phyloP scores from a whole-genome alignment of 2,888 invertebrate species.

The Rhingia rostrata region DNA sequence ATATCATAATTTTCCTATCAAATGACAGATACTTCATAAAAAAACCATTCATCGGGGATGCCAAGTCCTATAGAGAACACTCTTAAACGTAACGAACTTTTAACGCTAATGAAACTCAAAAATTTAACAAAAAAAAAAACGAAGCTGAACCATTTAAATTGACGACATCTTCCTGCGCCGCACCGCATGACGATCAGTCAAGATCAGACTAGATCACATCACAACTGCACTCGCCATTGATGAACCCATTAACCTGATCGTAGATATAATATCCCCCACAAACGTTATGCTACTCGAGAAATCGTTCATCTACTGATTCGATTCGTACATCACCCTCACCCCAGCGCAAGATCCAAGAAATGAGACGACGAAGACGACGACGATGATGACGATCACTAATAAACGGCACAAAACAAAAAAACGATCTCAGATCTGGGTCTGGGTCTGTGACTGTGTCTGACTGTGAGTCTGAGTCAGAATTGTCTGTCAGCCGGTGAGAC shows the following conservation, averaged over 20 bases:
- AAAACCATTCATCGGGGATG: too few relatives aligned
- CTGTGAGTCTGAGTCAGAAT: constrained; percentile 44
- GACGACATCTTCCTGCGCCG: constrained; percentile 17
- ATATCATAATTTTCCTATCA: too few relatives aligned
- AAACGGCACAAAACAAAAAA: constrained; percentile 6
- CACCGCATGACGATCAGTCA: constrained; percentile 44
- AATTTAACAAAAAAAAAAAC: too few relatives aligned
- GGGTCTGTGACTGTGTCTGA: constrained; percentile 3
- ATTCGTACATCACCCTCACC: constrained; percentile 46
- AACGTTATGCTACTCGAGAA: constrained; percentile 32
- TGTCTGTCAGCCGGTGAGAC: constrained; percentile 53
- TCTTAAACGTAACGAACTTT: not conserved
- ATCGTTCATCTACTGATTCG: constrained; percentile 51
- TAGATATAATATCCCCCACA: constrained; percentile 12
- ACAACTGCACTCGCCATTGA: constrained; percentile 35
- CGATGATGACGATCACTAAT: constrained; percentile 12
- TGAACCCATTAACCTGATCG: constrained; percentile 63
- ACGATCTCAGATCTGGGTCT: constrained; percentile 3
- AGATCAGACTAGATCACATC: constrained; percentile 32
- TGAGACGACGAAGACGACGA: not conserved
- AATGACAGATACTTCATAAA: too few relatives aligned
- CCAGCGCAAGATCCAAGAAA: constrained; percentile 24
- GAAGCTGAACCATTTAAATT: not conserved
- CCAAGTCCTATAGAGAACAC: too few relatives aligned
- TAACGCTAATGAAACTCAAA: not conserved